Conservation (phyloP, 2,888 invertebrate species). For the Trichogramma evanescens region DNA sequence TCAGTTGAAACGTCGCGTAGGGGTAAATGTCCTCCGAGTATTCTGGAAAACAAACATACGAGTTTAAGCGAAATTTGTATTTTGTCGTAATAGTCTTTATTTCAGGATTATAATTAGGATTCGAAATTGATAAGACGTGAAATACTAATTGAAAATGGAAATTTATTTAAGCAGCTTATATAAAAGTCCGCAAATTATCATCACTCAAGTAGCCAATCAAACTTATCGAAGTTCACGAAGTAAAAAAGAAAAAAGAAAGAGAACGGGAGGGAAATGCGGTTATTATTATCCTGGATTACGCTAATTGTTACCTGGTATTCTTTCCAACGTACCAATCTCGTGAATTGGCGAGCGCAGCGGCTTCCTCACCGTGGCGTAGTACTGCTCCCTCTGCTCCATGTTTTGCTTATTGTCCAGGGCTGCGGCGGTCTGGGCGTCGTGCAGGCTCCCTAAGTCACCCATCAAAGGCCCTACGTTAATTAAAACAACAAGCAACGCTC, state of each 20-base stretch:
- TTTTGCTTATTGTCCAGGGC: slow-evolving; percentile 47
- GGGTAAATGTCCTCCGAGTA: slow-evolving; percentile 91
- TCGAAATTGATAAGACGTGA: neutral
- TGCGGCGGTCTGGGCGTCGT: slow-evolving; percentile 44
- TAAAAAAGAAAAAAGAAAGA: no score
- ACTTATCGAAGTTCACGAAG: no score
- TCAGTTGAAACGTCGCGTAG: slow-evolving; percentile 83
- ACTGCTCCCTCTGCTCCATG: slow-evolving; percentile 46
- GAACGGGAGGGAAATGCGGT: no score
- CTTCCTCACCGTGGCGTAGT: slow-evolving; percentile 44
- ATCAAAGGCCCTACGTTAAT: slow-evolving; percentile 53
- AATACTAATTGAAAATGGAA: neutral
- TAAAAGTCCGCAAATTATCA: no score
- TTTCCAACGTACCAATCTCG: slow-evolving; percentile 48
- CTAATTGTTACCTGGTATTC: slow-evolving; percentile 41
- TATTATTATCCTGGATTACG: no score
- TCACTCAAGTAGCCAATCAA: no score
- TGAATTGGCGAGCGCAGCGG: slow-evolving; percentile 47
- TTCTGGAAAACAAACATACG: slow-evolving; percentile 51
- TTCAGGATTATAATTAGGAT: neutral
- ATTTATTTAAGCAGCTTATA: neutral
- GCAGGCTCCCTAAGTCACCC: slow-evolving; percentile 44
- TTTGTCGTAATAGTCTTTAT: neutral
- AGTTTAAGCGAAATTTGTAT: neutral
- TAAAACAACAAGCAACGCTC: slow-evolving; percentile 1